A percentile compares a stretch with the other conserved stretches of the same genome.
Evolutionary conservation across 2,797 vertebrate species (phyloP).

Genomic region (Spea hammondii): DNA sequence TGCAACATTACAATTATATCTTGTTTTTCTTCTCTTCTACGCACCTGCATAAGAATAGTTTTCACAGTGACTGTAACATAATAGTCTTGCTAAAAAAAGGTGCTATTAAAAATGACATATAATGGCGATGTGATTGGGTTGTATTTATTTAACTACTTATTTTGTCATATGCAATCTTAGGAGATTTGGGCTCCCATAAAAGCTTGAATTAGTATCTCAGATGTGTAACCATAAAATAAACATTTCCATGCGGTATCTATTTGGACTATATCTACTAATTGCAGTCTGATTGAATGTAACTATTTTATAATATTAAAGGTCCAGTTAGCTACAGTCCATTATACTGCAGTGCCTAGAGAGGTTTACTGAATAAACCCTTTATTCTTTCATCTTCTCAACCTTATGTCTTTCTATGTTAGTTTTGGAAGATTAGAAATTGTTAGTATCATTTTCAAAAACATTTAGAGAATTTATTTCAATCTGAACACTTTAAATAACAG

Average conservation of each 20-base stretch:
- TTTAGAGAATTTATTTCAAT: too few relatives aligned
- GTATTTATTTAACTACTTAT: conserved; percentile 6
- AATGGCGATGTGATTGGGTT: conserved; percentile 9
- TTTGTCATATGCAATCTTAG: not conserved
- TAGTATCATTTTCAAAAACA: too few relatives aligned
- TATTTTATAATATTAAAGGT: too few relatives aligned
- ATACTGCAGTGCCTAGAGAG: too few relatives aligned
- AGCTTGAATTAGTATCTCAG: not conserved
- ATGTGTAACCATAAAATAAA: conserved; percentile 7
- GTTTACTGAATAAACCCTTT: too few relatives aligned
- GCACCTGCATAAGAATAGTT: conserved; percentile 3
- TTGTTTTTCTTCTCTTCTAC: not conserved
- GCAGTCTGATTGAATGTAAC: not conserved
- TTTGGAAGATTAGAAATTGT: too few relatives aligned
- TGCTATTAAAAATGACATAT: conserved; percentile 10
- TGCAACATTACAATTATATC: conserved; percentile 17
- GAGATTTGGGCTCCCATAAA: conserved; percentile 4
- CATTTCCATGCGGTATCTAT: not conserved
- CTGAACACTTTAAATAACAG: too few relatives aligned
- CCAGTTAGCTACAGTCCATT: too few relatives aligned
- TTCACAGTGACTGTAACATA: conserved; percentile 10
- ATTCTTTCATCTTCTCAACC: too few relatives aligned
- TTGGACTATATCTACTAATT: conserved; percentile 13
- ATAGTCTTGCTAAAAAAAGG: conserved; percentile 1
- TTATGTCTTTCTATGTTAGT: too few relatives aligned